Evolutionary conservation across 1,140 invertebrate species (phyloP).

Genomic region (Wiebesia pumilae): DNA sequence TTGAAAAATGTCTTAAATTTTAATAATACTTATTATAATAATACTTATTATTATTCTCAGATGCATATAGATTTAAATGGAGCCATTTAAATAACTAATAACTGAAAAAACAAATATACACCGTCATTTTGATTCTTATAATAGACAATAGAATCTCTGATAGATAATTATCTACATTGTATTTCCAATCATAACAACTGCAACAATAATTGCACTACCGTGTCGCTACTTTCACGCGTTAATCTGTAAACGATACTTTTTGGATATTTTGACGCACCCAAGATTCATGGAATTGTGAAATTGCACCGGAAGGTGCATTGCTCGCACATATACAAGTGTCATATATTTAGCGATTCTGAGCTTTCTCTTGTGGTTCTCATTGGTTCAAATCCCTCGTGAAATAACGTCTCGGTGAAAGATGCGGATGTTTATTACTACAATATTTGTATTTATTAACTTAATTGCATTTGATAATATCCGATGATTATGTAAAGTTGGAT

Average conservation of each 20-base stretch:
- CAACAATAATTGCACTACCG: neutral
- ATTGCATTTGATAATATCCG: neutral
- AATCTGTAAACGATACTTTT: neutral
- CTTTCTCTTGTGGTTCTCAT: constrained; percentile 19
- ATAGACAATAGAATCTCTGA: neutral
- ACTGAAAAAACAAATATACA: neutral
- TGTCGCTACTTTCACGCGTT: constrained; percentile 34
- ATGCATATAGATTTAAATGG: too few relatives aligned
- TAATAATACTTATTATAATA: too few relatives aligned
- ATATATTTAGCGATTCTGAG: neutral
- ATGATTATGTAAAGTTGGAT: too few relatives aligned
- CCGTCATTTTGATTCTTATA: neutral
- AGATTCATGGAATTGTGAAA: neutral
- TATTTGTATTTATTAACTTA: neutral
- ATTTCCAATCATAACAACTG: neutral
- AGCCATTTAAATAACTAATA: neutral
- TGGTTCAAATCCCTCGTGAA: neutral
- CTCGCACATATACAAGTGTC: neutral
- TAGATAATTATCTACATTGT: too few relatives aligned
- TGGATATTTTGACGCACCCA: neutral
- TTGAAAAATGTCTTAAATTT: too few relatives aligned
- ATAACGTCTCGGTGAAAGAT: neutral
- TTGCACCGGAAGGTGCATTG: neutral
- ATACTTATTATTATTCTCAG: too few relatives aligned
- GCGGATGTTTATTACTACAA: neutral